Evolutionary conservation across 2,888 invertebrate genomes (phyloP).

Genomic region (Odiellus spinosus): DNA sequence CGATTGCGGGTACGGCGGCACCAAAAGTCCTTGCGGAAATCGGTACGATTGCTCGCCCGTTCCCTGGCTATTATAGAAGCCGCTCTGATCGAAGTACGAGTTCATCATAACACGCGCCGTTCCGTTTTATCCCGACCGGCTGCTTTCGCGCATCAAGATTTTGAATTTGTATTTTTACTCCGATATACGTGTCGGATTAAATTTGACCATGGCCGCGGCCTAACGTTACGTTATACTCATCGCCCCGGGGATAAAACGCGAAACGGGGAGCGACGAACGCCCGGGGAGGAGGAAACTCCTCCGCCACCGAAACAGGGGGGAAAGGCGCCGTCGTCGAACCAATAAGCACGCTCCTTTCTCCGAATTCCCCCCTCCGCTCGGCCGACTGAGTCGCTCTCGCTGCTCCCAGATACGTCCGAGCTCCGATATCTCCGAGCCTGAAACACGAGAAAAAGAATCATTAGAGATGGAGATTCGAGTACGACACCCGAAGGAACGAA

Average conservation of each 20-base stretch:
- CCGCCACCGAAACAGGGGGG: not conserved
- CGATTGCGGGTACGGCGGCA: constrained; percentile 51
- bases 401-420: no score
- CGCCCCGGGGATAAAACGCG: constrained; percentile 1
- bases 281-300: constrained; percentile 1
- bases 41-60: constrained; percentile 54
- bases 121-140: no score
- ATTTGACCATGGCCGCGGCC: constrained; percentile 12
- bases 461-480: no score
- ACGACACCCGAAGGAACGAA: no score
- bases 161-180: constrained; percentile 10
- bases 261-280: constrained; percentile 11
- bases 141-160: constrained; percentile 3
- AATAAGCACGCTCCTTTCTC: no score
- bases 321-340: no score
- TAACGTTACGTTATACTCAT: constrained; percentile 4
- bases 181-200: constrained; percentile 12
- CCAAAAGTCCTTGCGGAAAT: constrained; percentile 56
- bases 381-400: no score
- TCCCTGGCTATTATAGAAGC: constrained; percentile 73
- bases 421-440: no score
- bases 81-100: constrained; percentile 90
- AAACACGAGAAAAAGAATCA: no score
- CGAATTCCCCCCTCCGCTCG: no score
- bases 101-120: constrained; percentile 44